Conservation (phyloP, 2,888 invertebrate species). For the Gisinianus flammeolus region DNA sequence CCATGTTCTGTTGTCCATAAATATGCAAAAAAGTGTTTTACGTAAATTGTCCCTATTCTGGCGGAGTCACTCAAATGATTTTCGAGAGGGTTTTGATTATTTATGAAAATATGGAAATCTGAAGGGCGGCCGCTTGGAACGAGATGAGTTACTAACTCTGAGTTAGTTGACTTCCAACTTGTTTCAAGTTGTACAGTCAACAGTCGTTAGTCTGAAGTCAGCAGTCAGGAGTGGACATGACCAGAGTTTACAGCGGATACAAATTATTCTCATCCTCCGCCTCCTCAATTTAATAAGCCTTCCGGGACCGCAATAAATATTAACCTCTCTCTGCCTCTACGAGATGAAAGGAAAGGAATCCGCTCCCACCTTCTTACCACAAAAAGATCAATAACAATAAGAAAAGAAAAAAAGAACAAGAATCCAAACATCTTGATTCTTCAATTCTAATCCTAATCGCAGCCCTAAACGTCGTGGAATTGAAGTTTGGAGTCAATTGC, state of each 20-base stretch:
- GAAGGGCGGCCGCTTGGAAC: background rate
- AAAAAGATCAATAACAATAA: background rate
- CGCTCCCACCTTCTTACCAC: background rate
- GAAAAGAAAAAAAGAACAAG: background rate
- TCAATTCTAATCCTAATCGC: background rate
- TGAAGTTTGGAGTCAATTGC: too few relatives aligned
- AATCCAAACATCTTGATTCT: background rate
- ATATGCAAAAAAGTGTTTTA: background rate
- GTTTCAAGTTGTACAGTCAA: background rate
- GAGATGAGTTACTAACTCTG: too few relatives aligned
- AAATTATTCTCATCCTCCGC: background rate
- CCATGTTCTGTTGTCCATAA: background rate
- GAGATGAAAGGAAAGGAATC: too few relatives aligned
- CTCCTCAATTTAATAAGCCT: slow-evolving; percentile 19
- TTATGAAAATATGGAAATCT: background rate
- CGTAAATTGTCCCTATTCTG: background rate
- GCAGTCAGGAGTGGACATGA: background rate
- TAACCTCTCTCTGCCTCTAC: background rate
- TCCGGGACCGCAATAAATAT: slow-evolving; percentile 19
- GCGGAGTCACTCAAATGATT: too few relatives aligned
- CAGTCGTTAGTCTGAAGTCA: background rate
- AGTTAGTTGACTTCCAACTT: slow-evolving; percentile 4
- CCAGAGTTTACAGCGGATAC: background rate
- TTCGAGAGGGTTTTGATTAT: too few relatives aligned
- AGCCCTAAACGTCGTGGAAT: background rate